Base-by-base conservation (phyloP, 1,140 invertebrate species). In the Zeugodacus cucurbitae region DNA sequence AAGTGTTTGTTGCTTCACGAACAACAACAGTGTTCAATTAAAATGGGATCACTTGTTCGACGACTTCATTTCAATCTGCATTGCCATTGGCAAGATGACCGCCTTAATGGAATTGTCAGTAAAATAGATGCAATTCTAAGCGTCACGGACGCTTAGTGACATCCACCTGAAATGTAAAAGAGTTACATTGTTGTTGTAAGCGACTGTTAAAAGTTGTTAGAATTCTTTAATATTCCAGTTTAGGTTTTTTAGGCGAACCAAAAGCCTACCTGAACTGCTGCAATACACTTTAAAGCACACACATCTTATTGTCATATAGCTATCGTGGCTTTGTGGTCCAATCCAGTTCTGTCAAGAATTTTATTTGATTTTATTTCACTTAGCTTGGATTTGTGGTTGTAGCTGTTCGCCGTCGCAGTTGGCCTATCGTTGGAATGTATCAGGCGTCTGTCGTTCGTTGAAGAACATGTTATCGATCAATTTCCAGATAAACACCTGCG, bases 321-420 rank as follows among this genome's bases (percentile, higher is more conserved):
- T n/a, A n/a, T 82, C 74, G 74, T 48, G n/a, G n/a, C 8, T 82
- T 82, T 48, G 22, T 82, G 74, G 3, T 29, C 26, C 74, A 82
- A 82, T 82, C 74, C 74, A 82, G 74, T 82, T 82, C 44, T 82
- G 74, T 54, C 74, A 82, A 54, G 44, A 54, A 82, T 82, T 82
- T 10, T 14, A 32, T 8, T 82, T 82, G 41, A 82, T 54, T 82
- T 57, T 3, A 57, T 41, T 54, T 74, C 70, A 74, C 41, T 74
- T 74, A 20, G 17, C 14, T 74, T 74, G 70, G 34, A 22, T 26
- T 82, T n/a, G 74, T 82, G 41, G 44, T 82, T 82, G 74, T 82
- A 48, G 74, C 74, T 41, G 70, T 41, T 74, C 22, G 20, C 0
- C 22, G 70, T 74, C 37, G 44, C 74, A 41, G 41, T 5, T 59